Conservation (phyloP, 2,888 invertebrate species). For the Onchidella celtica region DNA sequence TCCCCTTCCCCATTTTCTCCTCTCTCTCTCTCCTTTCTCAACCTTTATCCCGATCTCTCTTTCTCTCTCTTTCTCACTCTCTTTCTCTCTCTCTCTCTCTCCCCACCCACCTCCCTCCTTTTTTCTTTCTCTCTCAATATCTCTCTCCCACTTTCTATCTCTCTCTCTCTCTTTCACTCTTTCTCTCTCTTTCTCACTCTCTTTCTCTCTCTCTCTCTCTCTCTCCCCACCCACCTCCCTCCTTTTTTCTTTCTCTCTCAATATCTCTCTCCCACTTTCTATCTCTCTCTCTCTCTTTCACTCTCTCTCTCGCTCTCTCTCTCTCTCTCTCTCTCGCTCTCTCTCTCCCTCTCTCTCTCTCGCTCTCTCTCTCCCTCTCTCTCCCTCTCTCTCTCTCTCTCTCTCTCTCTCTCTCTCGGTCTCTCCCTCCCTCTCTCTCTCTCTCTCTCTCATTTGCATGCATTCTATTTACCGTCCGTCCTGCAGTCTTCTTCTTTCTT, state of each 20-base stretch:
- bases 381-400: constrained; percentile 9
- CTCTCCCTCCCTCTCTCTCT: neutral
- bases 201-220: neutral
- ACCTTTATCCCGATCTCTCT: neutral
- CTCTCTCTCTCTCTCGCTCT: neutral
- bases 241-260: neutral
- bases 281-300: neutral
- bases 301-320: neutral
- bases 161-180: neutral
- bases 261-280: neutral
- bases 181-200: neutral
- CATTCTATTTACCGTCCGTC: too few species aligned
- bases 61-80: neutral
- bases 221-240: neutral
- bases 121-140: neutral
- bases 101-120: neutral
- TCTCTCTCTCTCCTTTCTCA: neutral
- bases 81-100: neutral
- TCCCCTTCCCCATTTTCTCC: neutral
- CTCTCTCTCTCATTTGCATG: neutral
- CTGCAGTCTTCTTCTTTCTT: too few species aligned
- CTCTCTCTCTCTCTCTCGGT: neutral
- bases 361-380: neutral
- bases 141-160: neutral
- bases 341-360: neutral